These are phyloP conservation scores for Sussaba pulchella DNA, from an alignment of 2,888 invertebrate species.

Conservation along the genomic window DNA sequence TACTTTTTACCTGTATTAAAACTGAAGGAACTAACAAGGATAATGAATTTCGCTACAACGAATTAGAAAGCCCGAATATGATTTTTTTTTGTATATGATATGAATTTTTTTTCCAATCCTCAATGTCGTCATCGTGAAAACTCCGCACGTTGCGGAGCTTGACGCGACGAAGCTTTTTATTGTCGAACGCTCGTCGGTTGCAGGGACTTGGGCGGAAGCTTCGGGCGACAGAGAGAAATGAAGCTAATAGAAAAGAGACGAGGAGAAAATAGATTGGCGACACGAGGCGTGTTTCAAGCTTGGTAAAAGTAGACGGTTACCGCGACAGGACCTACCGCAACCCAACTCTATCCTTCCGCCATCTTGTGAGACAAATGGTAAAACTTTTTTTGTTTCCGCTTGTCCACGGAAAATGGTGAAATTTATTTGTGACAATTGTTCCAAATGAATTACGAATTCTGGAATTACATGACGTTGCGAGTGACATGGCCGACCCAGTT, in stretches of 20 bases:
- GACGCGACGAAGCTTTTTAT: slow-evolving; percentile 38
- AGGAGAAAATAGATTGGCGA: neutral
- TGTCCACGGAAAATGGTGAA: too few relatives aligned
- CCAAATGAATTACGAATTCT: too few relatives aligned
- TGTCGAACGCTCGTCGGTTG: neutral
- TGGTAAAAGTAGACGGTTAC: slow-evolving; percentile 27
- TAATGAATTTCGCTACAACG: neutral
- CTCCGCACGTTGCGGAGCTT: slow-evolving; percentile 45
- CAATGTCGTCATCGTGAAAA: slow-evolving; percentile 31
- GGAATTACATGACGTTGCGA: too few relatives aligned
- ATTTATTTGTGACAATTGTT: too few relatives aligned
- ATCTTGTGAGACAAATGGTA: slow-evolving; percentile 27
- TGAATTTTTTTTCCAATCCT: slow-evolving; percentile 2
- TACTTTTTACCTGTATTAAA: too few relatives aligned
- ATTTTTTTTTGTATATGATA: too few relatives aligned
- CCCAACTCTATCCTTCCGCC: slow-evolving; percentile 56
- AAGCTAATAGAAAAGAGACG: slow-evolving; percentile 8
- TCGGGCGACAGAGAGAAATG: slow-evolving; percentile 37
- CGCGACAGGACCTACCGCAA: slow-evolving; percentile 70
- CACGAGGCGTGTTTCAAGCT: slow-evolving; percentile 47
- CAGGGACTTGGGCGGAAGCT: slow-evolving; percentile 43
- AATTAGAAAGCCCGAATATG: too few relatives aligned
- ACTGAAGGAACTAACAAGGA: too few relatives aligned
- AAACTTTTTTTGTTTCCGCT: neutral
- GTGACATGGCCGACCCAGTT: too few relatives aligned